phyloP scores from a whole-genome alignment of 2,113 vertebrate genomes.

The Empidonax traillii region DNA sequence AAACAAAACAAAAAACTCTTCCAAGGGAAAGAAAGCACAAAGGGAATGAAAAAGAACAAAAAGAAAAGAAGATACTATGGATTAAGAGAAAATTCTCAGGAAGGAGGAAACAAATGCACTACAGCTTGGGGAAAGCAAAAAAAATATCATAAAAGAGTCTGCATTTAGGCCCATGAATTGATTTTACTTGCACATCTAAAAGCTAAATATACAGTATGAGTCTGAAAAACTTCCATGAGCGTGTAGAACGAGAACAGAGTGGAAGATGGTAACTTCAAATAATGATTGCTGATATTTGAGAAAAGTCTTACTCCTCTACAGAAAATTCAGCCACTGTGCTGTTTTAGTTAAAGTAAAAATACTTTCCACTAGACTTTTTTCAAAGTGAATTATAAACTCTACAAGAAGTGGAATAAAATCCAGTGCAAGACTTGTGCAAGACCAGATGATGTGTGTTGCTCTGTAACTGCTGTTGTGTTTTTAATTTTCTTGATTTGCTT shows the following conservation, averaged over 20 bases:
- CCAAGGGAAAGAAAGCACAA: background rate
- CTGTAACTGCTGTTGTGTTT: background rate
- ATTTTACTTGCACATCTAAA: background rate
- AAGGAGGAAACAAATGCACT: background rate
- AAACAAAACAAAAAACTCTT: background rate
- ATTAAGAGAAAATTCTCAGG: background rate
- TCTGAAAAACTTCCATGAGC: conserved; percentile 1
- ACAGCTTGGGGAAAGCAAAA: background rate
- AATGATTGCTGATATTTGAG: background rate
- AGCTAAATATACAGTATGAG: background rate
- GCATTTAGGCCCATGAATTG: background rate
- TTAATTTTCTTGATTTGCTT: conserved; percentile 16
- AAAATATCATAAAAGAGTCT: background rate
- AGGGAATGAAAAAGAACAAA: background rate
- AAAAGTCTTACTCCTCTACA: background rate
- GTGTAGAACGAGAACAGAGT: background rate
- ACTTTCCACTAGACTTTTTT: background rate
- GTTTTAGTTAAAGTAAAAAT: background rate
- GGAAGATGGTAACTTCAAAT: conserved; percentile 7
- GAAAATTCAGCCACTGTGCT: background rate
- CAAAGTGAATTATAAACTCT: background rate
- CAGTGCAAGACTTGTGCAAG: background rate
- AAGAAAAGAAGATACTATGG: background rate
- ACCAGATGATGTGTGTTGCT: background rate
- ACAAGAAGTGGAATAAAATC: background rate